Evolutionary conservation across 2,888 invertebrate genomes (phyloP).

Genomic region (Rhopalosiphum nymphaeae): DNA sequence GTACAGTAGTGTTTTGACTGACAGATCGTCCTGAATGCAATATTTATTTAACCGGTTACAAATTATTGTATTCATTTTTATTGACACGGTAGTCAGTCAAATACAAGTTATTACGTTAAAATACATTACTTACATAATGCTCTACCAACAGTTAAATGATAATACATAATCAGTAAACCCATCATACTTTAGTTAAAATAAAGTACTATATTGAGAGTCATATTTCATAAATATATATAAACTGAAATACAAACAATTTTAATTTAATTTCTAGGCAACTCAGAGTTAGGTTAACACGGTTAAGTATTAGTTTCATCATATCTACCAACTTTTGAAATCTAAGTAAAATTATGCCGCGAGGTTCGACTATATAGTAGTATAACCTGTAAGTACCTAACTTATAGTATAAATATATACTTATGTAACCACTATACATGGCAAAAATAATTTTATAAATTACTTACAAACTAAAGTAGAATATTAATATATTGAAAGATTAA

Average conservation of each 20-base stretch:
- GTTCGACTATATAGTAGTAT: neutral
- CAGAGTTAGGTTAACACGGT: neutral
- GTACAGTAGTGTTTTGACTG: neutral
- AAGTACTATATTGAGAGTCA: neutral
- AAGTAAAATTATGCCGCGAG: neutral
- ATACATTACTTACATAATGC: neutral
- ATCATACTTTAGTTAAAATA: neutral
- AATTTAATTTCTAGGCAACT: neutral
- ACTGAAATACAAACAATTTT: neutral
- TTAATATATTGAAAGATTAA: neutral
- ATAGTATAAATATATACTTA: neutral
- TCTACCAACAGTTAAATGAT: neutral
- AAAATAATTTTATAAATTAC: neutral
- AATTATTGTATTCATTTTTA: neutral
- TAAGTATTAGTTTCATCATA: neutral
- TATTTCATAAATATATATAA: neutral
- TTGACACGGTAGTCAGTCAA: neutral
- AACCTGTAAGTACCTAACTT: neutral
- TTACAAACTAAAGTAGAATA: neutral
- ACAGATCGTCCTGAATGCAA: neutral
- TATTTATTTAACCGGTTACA: neutral
- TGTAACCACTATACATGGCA: neutral
- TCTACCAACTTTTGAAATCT: neutral
- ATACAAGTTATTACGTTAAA: neutral
- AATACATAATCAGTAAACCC: neutral